Evolutionary conservation across 2,113 vertebrate species (phyloP), one percentile per base, ranked within the genome.

Genomic region (Dendropsophus ebraccatus): DNA sequence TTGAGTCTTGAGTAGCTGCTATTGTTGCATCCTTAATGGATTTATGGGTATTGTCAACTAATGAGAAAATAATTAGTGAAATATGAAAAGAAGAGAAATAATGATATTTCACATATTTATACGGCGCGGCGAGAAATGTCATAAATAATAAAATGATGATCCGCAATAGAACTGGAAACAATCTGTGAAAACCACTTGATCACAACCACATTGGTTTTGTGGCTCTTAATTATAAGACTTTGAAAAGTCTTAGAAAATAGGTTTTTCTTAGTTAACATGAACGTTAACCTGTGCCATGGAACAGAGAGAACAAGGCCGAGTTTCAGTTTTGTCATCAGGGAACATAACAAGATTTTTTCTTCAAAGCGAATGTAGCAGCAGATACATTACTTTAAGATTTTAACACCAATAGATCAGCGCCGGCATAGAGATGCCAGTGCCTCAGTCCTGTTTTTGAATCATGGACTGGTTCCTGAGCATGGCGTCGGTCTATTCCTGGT

Each of bases 81-180:
- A 75, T 32, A 32, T 5, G 19, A 32, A 17, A 35, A 32, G 9
- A 25, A 28, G 23, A 58, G 23, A 37, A 56, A 79, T n/a, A 79
- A 79, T 60, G 23, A 79, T 58, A 30, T 35, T 58, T 45, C 23
- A 16, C 77, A 16, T 56, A 25, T 79, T 79, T 60, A n/a, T 23
- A 23, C 52, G 60, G 77, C 54, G 45, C 35, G 23, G 54, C 11
- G 77, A 41, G 54, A 79, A 79, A 41, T 41, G 32, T 79, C 41
- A 79, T 79, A 60, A 79, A 79, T 60, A n/a, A 60, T 79, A 21
- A 37, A 79, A 79, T 78, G 58, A 78, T 78, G 25, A 37, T 56
- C 30, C 77, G 41, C 54, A 60, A 60, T 58, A 30, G 37, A 79
- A 58, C 19, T 54, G 52, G 76, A 58, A 78, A 78, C 30, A 78